Evolutionary conservation across 2,888 invertebrate genomes (phyloP), one percentile per base, ranked within the genome.

Genomic region (Punctoribates punctum): DNA sequence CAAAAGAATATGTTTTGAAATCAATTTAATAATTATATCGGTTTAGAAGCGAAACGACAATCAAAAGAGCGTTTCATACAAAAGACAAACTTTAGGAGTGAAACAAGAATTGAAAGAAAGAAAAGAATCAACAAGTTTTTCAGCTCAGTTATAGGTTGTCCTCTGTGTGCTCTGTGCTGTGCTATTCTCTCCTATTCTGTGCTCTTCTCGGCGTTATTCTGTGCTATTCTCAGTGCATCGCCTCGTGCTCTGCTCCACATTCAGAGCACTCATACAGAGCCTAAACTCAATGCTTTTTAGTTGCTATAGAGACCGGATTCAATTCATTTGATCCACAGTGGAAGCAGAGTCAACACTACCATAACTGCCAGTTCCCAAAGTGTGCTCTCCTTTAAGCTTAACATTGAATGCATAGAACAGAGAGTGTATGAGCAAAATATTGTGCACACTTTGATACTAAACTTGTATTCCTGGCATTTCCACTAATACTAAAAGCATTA

Each of bases 101-200:
- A 51, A n/a, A 51, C 51, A 51, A 20, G 20, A 51, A 51, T 51
- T 20, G 20, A 70, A 38, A 29, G 38, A 70, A n/a, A 15, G 42
- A 62, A 62, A 42, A 20, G 70, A 70, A 70, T 70, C 70, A 70
- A 70, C 70, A 70, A 70, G 70, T 70, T 70, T 70, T 70, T 20
- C 15, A 17, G 23, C 17, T 20, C 62, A 62, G 62, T 42, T 70
- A 70, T 70, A 70, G 70, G 42, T 42, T 70, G 62, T 62, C 57
- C n/a, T n/a, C n/a, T n/a, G n/a, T 57, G 20, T 27, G 62, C 27
- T 34, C 3, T 70, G 23, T 3, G 42, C 34, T 70, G 70, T 46
- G 3, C 34, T 34, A 34, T 34, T 34, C 57, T 57, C 1, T 27
- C 34, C 27, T 34, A 27, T 70, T 42, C 57, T 57, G 20, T 27